phyloP scores from a whole-genome alignment of 37 sponge, comb jelly and placozoan species.

The Ianthella basta region DNA sequence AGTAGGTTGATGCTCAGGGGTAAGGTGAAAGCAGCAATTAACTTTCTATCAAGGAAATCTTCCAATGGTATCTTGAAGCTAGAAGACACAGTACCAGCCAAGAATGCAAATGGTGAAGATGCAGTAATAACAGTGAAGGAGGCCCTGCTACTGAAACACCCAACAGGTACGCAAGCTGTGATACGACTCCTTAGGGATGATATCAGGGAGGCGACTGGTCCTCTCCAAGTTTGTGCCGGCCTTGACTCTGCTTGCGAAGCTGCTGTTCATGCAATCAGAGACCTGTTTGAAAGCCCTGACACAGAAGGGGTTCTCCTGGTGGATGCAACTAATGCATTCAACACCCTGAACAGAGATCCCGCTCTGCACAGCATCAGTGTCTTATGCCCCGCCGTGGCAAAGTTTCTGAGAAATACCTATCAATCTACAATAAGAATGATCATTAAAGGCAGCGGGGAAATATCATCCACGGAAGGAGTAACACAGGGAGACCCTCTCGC shows the following conservation, averaged over 20 bases:
- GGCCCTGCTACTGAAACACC: neutral
- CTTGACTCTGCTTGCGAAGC: neutral
- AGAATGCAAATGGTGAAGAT: neutral
- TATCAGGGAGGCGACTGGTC: neutral
- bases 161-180: neutral
- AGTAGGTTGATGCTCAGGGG: neutral
- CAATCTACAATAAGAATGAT: neutral
- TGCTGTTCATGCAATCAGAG: neutral
- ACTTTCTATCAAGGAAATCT: neutral
- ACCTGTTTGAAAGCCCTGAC: neutral
- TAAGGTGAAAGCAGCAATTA: neutral
- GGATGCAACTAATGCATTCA: slow-evolving; percentile 41
- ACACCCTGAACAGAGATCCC: slow-evolving; percentile 23
- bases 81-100: neutral
- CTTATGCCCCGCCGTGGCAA: slow-evolving; percentile 30
- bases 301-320: neutral
- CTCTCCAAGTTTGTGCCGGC: neutral
- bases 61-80: neutral
- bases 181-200: neutral
- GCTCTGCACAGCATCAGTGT: slow-evolving; percentile 41
- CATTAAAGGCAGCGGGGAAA: slow-evolving; percentile 16
- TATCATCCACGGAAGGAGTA: slow-evolving; percentile 43
- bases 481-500: slow-evolving; percentile 48
- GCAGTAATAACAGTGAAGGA: neutral
- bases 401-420: slow-evolving; percentile 41